These are phyloP conservation scores for Peromyscus maniculatus DNA, from an alignment of 2,113 vertebrate species.

Conservation along the genomic window DNA sequence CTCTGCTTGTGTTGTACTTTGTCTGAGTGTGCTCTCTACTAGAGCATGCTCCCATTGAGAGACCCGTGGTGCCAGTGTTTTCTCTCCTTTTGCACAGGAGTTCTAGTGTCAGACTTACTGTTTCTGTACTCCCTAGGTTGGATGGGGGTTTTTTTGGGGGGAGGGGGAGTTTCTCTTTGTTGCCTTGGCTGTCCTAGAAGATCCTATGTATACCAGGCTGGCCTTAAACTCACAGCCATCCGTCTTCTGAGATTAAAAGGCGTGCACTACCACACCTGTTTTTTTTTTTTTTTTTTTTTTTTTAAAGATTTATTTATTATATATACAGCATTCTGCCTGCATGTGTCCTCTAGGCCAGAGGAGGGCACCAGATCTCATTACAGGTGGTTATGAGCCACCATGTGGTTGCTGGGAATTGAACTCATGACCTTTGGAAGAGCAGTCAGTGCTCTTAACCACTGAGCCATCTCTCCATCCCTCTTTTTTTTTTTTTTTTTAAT, in stretches of 20 bases:
- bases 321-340: too few relatives aligned
- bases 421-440: too few relatives aligned
- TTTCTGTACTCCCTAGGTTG: neutral
- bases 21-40: neutral
- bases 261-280: neutral
- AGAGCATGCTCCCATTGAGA: neutral
- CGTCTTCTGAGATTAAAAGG: neutral
- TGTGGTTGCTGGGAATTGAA: too few relatives aligned
- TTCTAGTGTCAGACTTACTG: neutral
- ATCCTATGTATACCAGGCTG: neutral
- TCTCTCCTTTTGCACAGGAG: neutral
- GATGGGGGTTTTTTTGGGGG: neutral
- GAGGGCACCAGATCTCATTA: too few relatives aligned
- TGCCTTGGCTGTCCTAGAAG: neutral
- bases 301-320: too few relatives aligned
- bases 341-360: too few relatives aligned
- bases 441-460: too few relatives aligned
- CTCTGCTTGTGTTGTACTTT: neutral
- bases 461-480: too few relatives aligned
- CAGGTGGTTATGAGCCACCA: too few relatives aligned
- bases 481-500: neutral
- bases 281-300: neutral
- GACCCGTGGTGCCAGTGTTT: neutral
- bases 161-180: neutral
- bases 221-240: neutral